Base-by-base conservation (phyloP, 1,140 invertebrate genomes). In the Galendromus occidentalis region DNA sequence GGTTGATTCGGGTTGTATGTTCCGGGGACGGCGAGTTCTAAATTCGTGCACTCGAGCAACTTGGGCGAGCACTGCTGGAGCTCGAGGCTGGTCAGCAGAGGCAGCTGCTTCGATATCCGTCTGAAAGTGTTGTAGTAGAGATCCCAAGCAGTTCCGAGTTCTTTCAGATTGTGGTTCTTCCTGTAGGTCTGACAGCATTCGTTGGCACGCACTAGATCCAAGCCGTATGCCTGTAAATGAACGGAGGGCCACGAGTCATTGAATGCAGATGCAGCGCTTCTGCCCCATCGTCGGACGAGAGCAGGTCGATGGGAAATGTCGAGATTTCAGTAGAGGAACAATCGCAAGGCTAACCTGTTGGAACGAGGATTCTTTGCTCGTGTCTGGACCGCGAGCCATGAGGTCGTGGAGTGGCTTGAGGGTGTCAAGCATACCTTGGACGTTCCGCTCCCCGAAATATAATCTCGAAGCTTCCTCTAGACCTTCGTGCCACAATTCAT, bases 401-500 rank as follows among this genome's bases (percentile, higher is more conserved):
- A 95, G 88, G 1, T 83, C 82, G 75, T 99, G 95, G 28, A 99
- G 76, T 0, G 95, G 95, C 72, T 97, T 90, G 45, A 99, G 76
- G 0, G 88, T 90, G 65, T 87, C 85, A 72, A 98, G 88, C 95
- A 98, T 98, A 14, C 88, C 92, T 65, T 87, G 85, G 0, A 94
- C 84, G 72, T 96, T 92, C 63, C 85, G 81, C 74, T 98, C 94
- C 0, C 91, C 93, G 75, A 98, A 98, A 74, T 96, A 98, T 5
- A 97, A 79, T 67, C 88, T 77, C 14, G 91, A 96, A 0, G 96
- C 94, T 79, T 99, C 95, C 75, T 99, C 96, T 7, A 99, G 75
- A 0, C 91, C 93, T 76, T 98, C 94, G 74, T 98, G 91, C 95
- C 95, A 99, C 68, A 95, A 84, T 75, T 99, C 96, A 75, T 99